Evolutionary conservation across 2,113 vertebrate species (phyloP).

Genomic region (Ursus arctos): DNA sequence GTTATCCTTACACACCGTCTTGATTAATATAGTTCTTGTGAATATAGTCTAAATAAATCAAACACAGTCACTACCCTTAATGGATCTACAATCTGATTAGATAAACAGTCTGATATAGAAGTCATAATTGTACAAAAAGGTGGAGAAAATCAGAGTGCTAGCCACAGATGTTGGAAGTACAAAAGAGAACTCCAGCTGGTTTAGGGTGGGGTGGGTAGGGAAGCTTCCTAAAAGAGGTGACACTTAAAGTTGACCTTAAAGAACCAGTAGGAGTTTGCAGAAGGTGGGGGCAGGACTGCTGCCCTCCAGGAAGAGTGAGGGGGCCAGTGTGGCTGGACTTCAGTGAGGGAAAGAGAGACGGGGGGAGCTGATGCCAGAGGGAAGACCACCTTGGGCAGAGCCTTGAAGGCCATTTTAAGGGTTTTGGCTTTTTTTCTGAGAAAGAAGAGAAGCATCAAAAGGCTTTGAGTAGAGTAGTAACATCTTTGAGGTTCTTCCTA

Average conservation of each 20-base stretch:
- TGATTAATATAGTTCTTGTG: not conserved
- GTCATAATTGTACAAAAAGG: not conserved
- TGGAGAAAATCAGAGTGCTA: not conserved
- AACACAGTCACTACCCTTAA: not conserved
- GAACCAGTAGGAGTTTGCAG: not conserved
- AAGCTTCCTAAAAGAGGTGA: not conserved
- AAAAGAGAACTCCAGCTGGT: not conserved
- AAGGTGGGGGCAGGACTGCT: not conserved
- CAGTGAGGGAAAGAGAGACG: not conserved
- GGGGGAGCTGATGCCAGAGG: not conserved
- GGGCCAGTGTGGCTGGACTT: not conserved
- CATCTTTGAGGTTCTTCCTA: not conserved
- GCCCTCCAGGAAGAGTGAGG: not conserved
- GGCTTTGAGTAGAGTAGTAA: not conserved
- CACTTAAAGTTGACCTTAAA: not conserved
- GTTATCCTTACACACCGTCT: not conserved
- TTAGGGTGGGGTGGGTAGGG: not conserved
- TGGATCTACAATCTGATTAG: not conserved
- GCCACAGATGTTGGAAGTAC: not conserved
- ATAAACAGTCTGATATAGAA: not conserved
- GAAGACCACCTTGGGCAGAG: not conserved
- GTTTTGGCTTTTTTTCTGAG: not conserved
- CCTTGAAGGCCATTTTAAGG: not conserved
- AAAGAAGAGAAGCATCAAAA: not conserved
- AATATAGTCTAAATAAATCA: not conserved